Evolutionary conservation across 2,797 vertebrate species (phyloP).

Genomic region (Centropyge bicolor): DNA sequence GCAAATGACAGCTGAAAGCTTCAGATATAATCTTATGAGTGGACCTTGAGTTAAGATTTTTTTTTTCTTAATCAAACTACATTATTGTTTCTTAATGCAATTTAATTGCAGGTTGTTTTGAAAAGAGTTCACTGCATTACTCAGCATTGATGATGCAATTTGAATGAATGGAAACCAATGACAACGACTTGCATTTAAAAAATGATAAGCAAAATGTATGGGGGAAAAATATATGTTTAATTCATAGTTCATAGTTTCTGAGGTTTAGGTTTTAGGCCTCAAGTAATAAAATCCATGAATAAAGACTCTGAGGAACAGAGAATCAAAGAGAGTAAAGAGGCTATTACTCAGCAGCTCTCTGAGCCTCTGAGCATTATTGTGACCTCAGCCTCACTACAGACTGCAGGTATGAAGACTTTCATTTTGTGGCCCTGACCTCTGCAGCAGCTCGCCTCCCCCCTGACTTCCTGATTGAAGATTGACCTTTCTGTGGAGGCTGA

Average conservation of each 20-base stretch:
- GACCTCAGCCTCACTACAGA: constrained; percentile 33
- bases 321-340: constrained; percentile 5
- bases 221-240: too few species aligned
- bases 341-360: constrained; percentile 28
- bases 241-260: not conserved
- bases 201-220: too few species aligned
- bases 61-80: too few species aligned
- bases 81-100: too few species aligned
- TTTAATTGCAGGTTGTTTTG: too few species aligned
- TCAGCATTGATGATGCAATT: too few species aligned
- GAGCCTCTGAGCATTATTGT: constrained; percentile 14
- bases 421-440: constrained; percentile 44
- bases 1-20: too few species aligned
- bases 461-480: constrained; percentile 62
- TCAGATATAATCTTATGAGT: too few species aligned
- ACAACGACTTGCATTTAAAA: too few species aligned
- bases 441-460: constrained; percentile 31
- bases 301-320: not conserved
- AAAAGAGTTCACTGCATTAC: too few species aligned
- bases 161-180: too few species aligned
- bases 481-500: constrained; percentile 56
- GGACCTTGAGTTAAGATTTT: too few species aligned
- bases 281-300: not conserved
- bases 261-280: not conserved
- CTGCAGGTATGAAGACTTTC: constrained; percentile 42